These are phyloP conservation scores for Gallinago undulata DNA, from an alignment of 2,113 vertebrate species.

Conservation along the genomic window DNA sequence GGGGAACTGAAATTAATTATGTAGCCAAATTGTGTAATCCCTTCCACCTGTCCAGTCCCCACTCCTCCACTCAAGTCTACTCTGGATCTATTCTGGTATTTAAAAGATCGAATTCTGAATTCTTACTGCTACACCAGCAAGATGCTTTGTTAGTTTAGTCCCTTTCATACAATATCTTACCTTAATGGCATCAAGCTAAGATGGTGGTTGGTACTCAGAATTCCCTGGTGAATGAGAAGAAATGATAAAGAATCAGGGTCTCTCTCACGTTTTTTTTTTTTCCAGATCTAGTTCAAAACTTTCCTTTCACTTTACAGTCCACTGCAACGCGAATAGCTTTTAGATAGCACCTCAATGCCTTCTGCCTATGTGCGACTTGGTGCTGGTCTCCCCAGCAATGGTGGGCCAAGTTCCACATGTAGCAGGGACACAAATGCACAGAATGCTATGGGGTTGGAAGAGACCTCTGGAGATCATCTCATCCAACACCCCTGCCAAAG, in stretches of 20 bases:
- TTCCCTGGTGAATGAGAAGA: not conserved
- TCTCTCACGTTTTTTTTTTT: not conserved
- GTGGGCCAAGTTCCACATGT: rapidly evolving
- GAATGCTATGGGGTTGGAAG: too few relatives aligned
- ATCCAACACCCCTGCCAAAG: too few relatives aligned
- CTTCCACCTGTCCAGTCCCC: not conserved
- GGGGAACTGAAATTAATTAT: not conserved
- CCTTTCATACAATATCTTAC: not conserved
- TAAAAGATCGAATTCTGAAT: not conserved
- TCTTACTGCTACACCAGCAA: not conserved
- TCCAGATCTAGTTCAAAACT: not conserved
- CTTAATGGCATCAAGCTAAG: not conserved
- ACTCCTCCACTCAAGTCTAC: not conserved
- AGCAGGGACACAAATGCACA: too few relatives aligned
- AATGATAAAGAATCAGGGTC: not conserved
- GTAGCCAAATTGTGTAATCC: not conserved
- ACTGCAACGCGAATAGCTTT: too few relatives aligned
- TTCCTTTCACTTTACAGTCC: not conserved
- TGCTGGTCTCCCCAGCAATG: not conserved
- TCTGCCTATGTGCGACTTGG: rapidly evolving
- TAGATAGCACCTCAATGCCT: too few relatives aligned
- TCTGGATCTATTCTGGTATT: not conserved
- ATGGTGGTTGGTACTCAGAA: not conserved
- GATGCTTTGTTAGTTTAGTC: not conserved
- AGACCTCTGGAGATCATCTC: too few relatives aligned